A percentile compares a stretch with the other conserved stretches of the same genome.
Evolutionary conservation across 1,140 invertebrate species (phyloP).

Genomic region (Zaprionus africanus): DNA sequence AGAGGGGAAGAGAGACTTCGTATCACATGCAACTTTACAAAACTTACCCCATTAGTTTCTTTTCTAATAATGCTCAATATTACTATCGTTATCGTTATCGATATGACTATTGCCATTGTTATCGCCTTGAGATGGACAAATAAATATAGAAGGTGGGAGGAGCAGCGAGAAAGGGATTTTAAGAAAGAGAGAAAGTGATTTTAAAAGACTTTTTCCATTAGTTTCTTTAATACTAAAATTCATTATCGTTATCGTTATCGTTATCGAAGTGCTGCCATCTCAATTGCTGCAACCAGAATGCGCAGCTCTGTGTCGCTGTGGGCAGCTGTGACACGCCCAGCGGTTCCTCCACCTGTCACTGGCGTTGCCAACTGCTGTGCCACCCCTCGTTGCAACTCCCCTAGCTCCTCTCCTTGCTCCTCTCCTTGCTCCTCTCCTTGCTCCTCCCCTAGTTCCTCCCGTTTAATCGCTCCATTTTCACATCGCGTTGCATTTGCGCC

Average conservation of each 20-base stretch:
- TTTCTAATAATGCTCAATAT: neutral
- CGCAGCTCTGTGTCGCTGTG: too few relatives aligned
- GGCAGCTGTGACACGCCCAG: too few relatives aligned
- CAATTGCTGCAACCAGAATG: neutral
- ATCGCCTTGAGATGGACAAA: neutral
- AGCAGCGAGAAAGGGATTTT: neutral
- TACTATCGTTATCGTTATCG: neutral
- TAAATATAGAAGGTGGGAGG: too few relatives aligned
- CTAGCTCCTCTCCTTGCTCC: neutral
- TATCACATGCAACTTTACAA: neutral
- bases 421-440: neutral
- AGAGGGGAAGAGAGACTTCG: neutral
- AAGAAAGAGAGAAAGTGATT: too few relatives aligned
- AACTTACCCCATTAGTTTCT: neutral
- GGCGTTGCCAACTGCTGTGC: neutral
- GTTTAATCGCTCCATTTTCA: conserved; percentile 4
- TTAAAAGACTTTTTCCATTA: too few relatives aligned
- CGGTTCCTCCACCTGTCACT: too few relatives aligned
- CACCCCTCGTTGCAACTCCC: neutral
- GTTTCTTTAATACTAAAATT: too few relatives aligned
- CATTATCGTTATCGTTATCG: neutral
- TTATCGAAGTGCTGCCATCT: conserved; percentile 1
- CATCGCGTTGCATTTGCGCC: neutral
- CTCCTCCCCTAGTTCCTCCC: neutral
- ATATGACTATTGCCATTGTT: neutral